Percentiles rank a stretch among this genome's conserved stretches.
Conservation (phyloP, 2,888 invertebrate genomes). For the Epirrhoe tristata region DNA sequence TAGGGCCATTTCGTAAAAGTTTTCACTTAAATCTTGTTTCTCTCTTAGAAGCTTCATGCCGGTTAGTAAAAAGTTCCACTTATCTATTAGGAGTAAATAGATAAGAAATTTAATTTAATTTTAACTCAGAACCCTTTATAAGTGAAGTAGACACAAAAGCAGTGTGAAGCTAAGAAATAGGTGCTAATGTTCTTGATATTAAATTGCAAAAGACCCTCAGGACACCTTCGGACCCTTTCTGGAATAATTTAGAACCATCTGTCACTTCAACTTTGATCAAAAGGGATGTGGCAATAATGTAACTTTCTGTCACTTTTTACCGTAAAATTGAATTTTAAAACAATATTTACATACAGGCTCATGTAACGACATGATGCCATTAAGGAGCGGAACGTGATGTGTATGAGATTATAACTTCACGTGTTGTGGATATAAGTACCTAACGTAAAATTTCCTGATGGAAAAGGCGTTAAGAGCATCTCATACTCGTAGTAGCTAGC, state of each 20-base stretch:
- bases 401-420: neutral
- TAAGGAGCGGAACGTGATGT: constrained; percentile 22
- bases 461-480: neutral
- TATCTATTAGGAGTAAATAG: neutral
- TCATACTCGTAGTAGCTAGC: neutral
- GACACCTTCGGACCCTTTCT: neutral
- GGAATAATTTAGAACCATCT: constrained; percentile 25
- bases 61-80: neutral
- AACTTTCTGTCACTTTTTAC: constrained; percentile 28
- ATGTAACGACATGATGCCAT: constrained; percentile 23
- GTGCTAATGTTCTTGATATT: neutral
- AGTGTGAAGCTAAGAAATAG: neutral
- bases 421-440: constrained; percentile 1
- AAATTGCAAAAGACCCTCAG: constrained; percentile 13
- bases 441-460: constrained; percentile 2
- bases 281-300: constrained; percentile 30
- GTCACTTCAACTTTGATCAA: constrained; percentile 36
- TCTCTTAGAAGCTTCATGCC: neutral
- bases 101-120: neutral
- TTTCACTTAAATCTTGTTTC: neutral
- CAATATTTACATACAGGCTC: constrained; percentile 41
- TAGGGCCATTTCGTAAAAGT: constrained; percentile 1
- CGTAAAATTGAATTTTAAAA: constrained; percentile 37
- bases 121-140: neutral
- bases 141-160: neutral